Evolutionary conservation across 1,140 invertebrate genomes (phyloP).

Genomic region (Leptinotarsa undecemlineata): DNA sequence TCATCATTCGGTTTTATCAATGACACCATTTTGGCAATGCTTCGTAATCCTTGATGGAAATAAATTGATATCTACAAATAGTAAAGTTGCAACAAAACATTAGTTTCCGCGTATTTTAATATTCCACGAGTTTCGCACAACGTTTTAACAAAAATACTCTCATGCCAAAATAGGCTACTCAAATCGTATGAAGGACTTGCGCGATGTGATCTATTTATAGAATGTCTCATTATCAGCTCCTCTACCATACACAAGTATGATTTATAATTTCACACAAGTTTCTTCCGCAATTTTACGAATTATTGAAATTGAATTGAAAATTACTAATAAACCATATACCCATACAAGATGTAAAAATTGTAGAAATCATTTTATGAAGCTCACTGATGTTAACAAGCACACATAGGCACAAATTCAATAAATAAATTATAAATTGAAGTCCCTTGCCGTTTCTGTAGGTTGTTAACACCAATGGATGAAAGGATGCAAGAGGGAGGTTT

Average conservation of each 20-base stretch:
- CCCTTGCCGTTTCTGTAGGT: no score
- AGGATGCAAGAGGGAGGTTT: no score
- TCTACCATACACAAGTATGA: not conserved
- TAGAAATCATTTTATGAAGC: no score
- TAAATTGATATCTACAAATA: not conserved
- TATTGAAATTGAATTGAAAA: no score
- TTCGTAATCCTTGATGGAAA: not conserved
- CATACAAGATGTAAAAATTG: no score
- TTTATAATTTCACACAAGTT: not conserved
- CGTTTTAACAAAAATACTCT: not conserved
- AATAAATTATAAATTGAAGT: no score
- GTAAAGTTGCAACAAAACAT: not conserved
- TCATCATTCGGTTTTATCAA: not conserved
- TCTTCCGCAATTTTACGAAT: no score
- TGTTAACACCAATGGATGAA: no score
- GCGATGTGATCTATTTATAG: not conserved
- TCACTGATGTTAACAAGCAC: no score
- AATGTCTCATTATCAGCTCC: not conserved
- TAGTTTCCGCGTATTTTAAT: not conserved
- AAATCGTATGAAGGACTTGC: slow-evolving; percentile 7
- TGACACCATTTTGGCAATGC: not conserved
- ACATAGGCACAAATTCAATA: no score
- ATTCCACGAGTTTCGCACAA: not conserved
- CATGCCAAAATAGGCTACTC: slow-evolving; percentile 5
- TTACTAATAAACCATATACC: no score